Base-by-base conservation (phyloP, 2,113 vertebrate species). In the Phyllostomus hastatus region DNA sequence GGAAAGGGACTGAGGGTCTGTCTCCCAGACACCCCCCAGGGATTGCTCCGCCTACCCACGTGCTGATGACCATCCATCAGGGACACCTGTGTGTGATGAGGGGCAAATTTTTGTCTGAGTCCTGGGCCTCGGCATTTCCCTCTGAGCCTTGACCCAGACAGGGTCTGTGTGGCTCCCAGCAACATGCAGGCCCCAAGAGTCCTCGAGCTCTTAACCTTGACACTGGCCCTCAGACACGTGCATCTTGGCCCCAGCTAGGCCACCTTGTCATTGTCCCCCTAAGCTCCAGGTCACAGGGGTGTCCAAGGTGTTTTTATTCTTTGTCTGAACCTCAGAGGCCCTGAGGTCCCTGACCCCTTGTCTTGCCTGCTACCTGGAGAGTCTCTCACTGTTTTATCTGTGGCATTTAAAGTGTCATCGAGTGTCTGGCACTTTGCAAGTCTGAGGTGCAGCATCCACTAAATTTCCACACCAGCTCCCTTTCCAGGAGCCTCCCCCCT, bases 381-480 rank as follows among this genome's bases (percentile, higher is more conserved):
- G 88, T 86, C 92, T 97, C 92, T 96, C 97, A 46, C 94, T 94
- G 93, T 97, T 97, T 96, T 76, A 93, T 97, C 97, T 96, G 94
- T 48, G 82, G 70, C 91, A 88, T 94, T 97, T 93, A 84, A 96
- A 97, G 96, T 96, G 97, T 54, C 88, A 80, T 91, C 2, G 0
- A 88, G 90, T 2, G 93, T 96, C 97, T 97, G 91, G 73, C 95
- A 93, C 97, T 96, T 96, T 31, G 89, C 66, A 66, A 96, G 61
- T 61, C 61, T 83, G 69, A 93, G 91, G 59, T 72, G 75, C 61
- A 97, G 91, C 75, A 76, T 88, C 81, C 61, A 93, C 95, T 83
- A 67, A 87, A 82, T 95, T 93, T 92, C 95, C 95, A 76, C 73
- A 72, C 52, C 70, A 43, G 70, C 46, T 26, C n/a, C 67, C 57